These are phyloP conservation scores for Peromyscus polionotus DNA, from an alignment of 2,113 vertebrate species.

Conservation along the genomic window DNA sequence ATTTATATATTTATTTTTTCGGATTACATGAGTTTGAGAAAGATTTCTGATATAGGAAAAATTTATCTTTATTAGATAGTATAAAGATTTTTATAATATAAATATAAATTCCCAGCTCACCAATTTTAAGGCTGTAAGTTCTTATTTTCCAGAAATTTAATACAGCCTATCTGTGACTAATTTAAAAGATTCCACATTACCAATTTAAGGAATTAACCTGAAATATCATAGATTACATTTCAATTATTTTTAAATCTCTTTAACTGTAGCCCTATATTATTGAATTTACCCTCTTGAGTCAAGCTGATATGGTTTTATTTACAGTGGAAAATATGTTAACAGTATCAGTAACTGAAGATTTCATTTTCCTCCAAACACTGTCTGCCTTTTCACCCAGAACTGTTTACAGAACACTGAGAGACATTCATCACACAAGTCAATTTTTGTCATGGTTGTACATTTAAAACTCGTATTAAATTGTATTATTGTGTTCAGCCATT, in stretches of 20 bases:
- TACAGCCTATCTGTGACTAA: not conserved
- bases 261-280: not conserved
- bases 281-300: not conserved
- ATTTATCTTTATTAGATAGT: not conserved
- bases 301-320: constrained; percentile 3
- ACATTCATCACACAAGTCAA: not conserved
- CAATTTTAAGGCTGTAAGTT: not conserved
- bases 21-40: not conserved
- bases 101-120: not conserved
- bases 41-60: too few species aligned
- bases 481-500: not conserved
- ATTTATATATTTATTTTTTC: not conserved
- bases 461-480: not conserved
- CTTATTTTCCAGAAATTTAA: not conserved
- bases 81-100: not conserved
- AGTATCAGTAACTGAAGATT: not conserved
- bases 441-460: not conserved
- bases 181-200: not conserved
- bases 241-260: not conserved
- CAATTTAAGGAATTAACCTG: constrained; percentile 6
- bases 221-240: not conserved
- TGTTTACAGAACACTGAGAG: not conserved
- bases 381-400: not conserved
- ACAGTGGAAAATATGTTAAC: not conserved
- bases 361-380: not conserved